Base-by-base conservation (phyloP, 2,113 vertebrate species). In the Brachyhypopomus occidentalis region DNA sequence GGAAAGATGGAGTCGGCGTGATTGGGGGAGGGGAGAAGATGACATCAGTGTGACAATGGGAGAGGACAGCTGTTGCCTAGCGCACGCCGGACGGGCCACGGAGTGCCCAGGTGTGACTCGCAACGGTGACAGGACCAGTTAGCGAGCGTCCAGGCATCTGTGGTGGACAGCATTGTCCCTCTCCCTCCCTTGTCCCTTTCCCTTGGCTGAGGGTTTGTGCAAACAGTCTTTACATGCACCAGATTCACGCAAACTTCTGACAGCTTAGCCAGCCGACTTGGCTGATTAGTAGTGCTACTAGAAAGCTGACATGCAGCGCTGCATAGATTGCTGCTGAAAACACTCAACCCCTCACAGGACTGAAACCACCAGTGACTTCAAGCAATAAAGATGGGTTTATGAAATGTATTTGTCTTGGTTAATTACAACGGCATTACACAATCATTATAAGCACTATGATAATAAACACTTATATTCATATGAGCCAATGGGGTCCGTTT, bases 31-130 rank as follows among this genome's bases (percentile, higher is more conserved):
- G 71, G n/a, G 22, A 45, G 56, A 59, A n/a, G 76, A 69, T 79
- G 80, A 87, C 82, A 77, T 84, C 82, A 83, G 62, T 66, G 41
- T 78, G 64, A 84, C 71, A 78, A 82, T 27, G 72, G 67, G 27
- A 72, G 41, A 84, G 83, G 67, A 74, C 78, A 83, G 78, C 82
- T 83, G 81, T 56, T 45, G 84, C 72, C 77, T 79, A 70, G 34
- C 23, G 12, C 52, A 56, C 4, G n/a, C 64, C 20, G 73, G 73
- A 41, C 66, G 55, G 60, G 52, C 56, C 56, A 60, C 12, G 60
- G 34, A 71, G 66, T 74, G 63, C 72, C 74, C 80, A 82, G 80
- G 73, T 82, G 74, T 72, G 74, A 72, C 56, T 56, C 12, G 34
- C 59, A 36, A 55, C 74, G 25, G 4, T 14, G 56, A 82, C 52